Conservation (phyloP, 1,140 invertebrate genomes). For the Anastrepha ludens region DNA sequence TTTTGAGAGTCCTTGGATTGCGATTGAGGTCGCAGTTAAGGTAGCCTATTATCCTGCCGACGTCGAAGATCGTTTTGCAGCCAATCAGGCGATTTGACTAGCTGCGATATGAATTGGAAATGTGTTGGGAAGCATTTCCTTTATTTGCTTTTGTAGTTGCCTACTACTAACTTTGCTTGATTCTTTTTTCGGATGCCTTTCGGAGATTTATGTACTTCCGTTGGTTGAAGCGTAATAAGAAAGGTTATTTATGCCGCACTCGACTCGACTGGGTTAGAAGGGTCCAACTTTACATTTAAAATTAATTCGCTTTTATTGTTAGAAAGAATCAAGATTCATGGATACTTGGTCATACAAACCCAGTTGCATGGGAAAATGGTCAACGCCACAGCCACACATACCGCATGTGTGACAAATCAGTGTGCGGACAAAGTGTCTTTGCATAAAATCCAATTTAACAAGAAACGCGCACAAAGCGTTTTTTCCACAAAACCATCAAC, state of each 20-base stretch:
- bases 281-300: not conserved
- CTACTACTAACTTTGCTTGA: not conserved
- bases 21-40: not conserved
- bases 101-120: not conserved
- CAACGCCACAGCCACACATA: not conserved
- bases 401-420: not conserved
- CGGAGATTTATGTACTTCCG: conserved; percentile 44
- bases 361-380: not conserved
- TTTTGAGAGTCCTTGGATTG: conserved; percentile 14
- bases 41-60: conserved; percentile 2
- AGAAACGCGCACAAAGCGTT: conserved; percentile 4
- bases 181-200: not conserved
- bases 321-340: not conserved
- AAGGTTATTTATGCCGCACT: not conserved
- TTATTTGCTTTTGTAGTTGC: conserved; percentile 16
- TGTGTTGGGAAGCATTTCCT: not conserved
- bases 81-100: not conserved
- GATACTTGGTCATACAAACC: not conserved
- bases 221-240: conserved; percentile 12
- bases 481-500: not conserved
- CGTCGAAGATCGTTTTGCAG: not conserved
- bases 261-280: not conserved
- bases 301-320: conserved; percentile 35
- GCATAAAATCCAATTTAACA: conserved; percentile 39
- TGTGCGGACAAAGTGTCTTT: conserved; percentile 4